Evolutionary conservation across 1,140 invertebrate species (phyloP), one percentile per base, ranked within the genome.

Genomic region (Brachystomella parvula): DNA sequence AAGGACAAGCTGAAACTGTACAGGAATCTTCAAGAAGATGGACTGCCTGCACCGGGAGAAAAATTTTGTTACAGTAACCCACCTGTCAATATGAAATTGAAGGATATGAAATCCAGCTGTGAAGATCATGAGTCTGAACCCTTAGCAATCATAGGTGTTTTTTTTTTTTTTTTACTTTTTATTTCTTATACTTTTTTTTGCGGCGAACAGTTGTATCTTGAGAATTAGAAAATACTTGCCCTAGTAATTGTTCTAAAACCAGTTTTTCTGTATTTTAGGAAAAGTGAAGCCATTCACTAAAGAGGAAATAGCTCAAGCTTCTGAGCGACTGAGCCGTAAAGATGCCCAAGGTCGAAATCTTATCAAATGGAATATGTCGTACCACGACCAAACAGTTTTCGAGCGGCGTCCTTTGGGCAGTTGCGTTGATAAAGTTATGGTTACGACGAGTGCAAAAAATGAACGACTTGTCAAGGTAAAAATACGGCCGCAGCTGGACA

Each of bases 381-480:
- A 53, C 49, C 3, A 24, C 6, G 49, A 53, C 24, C 12, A 6
- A 24, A 15, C 15, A 6, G 24, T 6, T 17, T 53, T 53, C 24
- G 49, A 15, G 9, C 9, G 21, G 49, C 12, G 24, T 6, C 49
- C 49, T 17, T 17, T 9, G 21, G 12, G 6, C 49, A 19, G 12
- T 19, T 19, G 6, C 49, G 21, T 53, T 53, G 49, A 53, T 24
- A 24, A 26, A 19, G 93, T 94, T 0, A 96, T 98, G 91, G 78
- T 98, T 33, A 96, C 94, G 1, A 80, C 96, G 19, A 98, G 98
- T 77, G 88, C 91, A 60, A 94, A 98, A 77, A 96, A 95, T 3
- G 95, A 97, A 77, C 96, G 98, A 78, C 97, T 98, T 78, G 94
- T 92, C 75, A 99, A 99, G 81, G 96, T 98, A 76, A 84, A 94